Base-by-base conservation (phyloP, 2,113 vertebrate species). In the Thryonomys swinderianus region DNA sequence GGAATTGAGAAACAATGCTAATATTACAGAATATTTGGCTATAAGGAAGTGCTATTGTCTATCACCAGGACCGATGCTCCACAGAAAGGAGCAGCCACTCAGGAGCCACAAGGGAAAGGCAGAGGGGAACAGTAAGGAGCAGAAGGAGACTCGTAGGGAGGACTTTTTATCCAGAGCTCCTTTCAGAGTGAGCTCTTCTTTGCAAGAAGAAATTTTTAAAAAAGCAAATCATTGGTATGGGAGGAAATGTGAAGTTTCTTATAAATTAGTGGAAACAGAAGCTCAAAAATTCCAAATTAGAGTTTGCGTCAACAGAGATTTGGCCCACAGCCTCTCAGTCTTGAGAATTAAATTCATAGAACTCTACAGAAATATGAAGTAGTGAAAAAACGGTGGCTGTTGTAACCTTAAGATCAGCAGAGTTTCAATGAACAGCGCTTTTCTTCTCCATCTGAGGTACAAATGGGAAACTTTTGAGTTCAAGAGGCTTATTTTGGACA, bases 401-500 rank as follows among this genome's bases (percentile, higher is more conserved):
- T 53, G 34, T 74, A 34, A 87, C 11, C 23, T 67, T 59, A 61
- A 91, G 92, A 88, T 83, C 90, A 95, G n/a, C 32, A 78, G 48
- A 59, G 81, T 14, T 37, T 48, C 71, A 69, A n/a, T 21, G 21
- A 71, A 64, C 32, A 85, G 40, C 53, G 21, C 59, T 69, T 61
- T 83, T 74, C 85, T 93, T 95, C 69, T 66, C 34, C 40, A 30
- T 55, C 25, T 57, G 45, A 92, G 27, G 62, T 53, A 64, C 37
- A 66, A 82, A 71, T 88, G 69, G 34, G 69, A 88, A 92, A 92
- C 37, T 66, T 18, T 69, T 64, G 30, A 62, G 11, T 25, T 66
- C 79, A 66, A 94, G 91, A 55, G 23, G 45, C 13, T 80, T 93
- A 40, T 59, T 92, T 89, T 86, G 66, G 91, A 78, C n/a, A 79